Base-by-base conservation (phyloP, 92 coral and sea anemone genomes). In the Zoanthus sansibaricus region DNA sequence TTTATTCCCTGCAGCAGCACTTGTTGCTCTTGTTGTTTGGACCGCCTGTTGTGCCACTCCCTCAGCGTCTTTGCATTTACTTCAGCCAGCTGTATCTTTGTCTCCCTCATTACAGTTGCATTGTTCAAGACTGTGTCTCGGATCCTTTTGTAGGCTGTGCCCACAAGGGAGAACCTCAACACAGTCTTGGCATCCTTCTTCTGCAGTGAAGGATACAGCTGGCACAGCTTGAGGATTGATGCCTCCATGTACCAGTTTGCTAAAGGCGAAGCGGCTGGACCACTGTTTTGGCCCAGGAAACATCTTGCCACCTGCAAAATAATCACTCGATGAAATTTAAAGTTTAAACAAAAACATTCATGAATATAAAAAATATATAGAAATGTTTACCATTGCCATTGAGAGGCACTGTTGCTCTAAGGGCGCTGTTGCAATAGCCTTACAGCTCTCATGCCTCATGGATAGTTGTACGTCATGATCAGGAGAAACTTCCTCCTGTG, bases 401-500 rank as follows among this genome's bases (percentile, higher is more conserved):
- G 90, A 55, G 33, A 75, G 0, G 88, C 67, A 52, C 88, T 86
- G 83, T 86, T 86, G 1, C 83, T 62, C 70, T 54, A 21, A 55
- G 74, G 75, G 46, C 83, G 44, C 68, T 78, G 68, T 74, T 75
- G 3, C 58, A 86, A 33, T 44, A 76, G 61, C 21, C 89, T 76
- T 6, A 86, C 84, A 15, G 77, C 89, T 59, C 59, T 76, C 59
- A 86, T 21, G 74, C 76, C 89, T 15, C 89, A 86, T n/a, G 84
- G 84, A 33, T 86, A 75, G 70, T 62, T 52, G 54, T 86, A 62
- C 7, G 89, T 77, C 5, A 66, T 64, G 21, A 86, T 66, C 12
- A 86, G 76, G 45, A 86, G 89, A 54, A 77, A 86, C 66, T 87
- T 79, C 6, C 73, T 45, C 55, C 68, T 62, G 84, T 76, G 89